Conservation (phyloP, 2,888 invertebrate species). For the Helobdella robusta region DNA sequence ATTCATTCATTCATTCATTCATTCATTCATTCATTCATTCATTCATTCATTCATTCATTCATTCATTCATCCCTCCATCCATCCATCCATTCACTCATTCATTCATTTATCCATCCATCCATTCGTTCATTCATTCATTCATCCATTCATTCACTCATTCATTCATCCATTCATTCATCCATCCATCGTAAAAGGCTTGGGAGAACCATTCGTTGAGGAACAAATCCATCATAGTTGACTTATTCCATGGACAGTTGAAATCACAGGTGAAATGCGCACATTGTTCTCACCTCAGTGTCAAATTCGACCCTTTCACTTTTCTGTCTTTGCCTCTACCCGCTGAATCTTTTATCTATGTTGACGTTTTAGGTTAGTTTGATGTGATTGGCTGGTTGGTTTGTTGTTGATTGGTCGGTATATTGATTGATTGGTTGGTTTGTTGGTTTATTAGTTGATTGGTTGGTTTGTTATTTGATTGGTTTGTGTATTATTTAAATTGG, state of each 20-base stretch:
- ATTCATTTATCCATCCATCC: too few relatives aligned
- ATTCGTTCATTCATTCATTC: too few relatives aligned
- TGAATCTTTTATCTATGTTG: slow-evolving; percentile 70
- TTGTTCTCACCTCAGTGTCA: slow-evolving; percentile 72
- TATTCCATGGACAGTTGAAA: slow-evolving; percentile 84
- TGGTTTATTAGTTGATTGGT: neutral
- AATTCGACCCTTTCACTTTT: slow-evolving; percentile 85
- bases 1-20: too few relatives aligned
- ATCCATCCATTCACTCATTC: too few relatives aligned
- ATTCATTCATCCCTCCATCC: too few relatives aligned
- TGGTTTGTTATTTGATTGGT: neutral
- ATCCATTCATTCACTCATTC: too few relatives aligned
- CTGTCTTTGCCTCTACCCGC: slow-evolving; percentile 79
- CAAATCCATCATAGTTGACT: slow-evolving; percentile 75
- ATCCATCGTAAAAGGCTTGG: slow-evolving; percentile 65
- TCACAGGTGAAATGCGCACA: slow-evolving; percentile 73
- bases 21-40: too few relatives aligned
- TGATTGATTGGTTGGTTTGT: neutral
- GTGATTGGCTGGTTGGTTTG: neutral
- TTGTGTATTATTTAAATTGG: too few relatives aligned
- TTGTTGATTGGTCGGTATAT: neutral
- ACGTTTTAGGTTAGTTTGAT: slow-evolving; percentile 59
- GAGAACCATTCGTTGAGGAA: slow-evolving; percentile 70
- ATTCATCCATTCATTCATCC: too few relatives aligned
- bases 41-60: too few relatives aligned